Evolutionary conservation across 2,888 invertebrate genomes (phyloP).

Genomic region (Clitarchus hookeri): DNA sequence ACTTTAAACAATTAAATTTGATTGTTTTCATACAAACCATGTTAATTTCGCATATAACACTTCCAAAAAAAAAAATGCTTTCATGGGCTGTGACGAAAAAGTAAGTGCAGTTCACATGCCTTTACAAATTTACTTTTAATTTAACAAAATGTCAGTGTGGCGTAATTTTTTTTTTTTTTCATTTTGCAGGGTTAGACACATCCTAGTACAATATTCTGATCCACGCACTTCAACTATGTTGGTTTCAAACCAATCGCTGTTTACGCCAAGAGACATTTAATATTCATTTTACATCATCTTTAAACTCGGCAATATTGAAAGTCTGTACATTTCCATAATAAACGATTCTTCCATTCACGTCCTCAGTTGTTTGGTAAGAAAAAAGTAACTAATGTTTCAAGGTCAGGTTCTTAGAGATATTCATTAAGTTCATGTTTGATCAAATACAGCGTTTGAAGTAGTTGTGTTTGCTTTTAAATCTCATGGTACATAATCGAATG

Average conservation of each 20-base stretch:
- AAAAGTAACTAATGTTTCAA: constrained; percentile 28
- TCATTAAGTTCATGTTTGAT: constrained; percentile 18
- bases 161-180: background rate
- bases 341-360: background rate
- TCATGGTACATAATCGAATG: constrained; percentile 30
- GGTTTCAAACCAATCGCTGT: background rate
- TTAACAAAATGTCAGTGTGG: background rate
- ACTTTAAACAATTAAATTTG: background rate
- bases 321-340: background rate
- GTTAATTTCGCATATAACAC: background rate
- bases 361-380: background rate
- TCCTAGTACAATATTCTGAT: background rate
- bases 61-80: background rate
- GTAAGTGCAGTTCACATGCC: background rate
- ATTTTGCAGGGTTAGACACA: background rate
- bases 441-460: constrained; percentile 27
- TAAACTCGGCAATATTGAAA: background rate
- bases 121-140: background rate
- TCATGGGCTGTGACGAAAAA: background rate
- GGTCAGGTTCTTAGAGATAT: constrained; percentile 26
- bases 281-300: background rate
- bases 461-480: constrained; percentile 30
- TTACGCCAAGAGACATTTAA: background rate
- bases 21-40: background rate
- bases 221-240: background rate